These are phyloP conservation scores for Samia ricini DNA, from an alignment of 1,140 invertebrate genomes.

Conservation along the genomic window DNA sequence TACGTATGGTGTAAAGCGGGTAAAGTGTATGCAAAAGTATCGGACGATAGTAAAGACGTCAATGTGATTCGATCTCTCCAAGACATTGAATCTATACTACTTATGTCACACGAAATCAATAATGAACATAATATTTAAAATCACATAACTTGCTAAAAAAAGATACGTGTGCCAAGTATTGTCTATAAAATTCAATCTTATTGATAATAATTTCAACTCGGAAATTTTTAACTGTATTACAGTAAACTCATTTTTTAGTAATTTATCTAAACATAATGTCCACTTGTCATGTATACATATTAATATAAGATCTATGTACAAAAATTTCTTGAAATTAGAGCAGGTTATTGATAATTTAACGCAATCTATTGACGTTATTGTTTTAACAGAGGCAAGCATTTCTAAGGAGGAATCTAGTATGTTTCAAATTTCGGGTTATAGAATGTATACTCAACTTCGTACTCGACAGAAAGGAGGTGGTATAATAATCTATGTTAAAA, in stretches of 20 bases:
- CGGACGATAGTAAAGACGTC: slow-evolving; percentile 25
- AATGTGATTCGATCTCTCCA: slow-evolving; percentile 22
- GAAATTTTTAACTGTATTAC: slow-evolving; percentile 32
- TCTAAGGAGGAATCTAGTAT: slow-evolving; percentile 21
- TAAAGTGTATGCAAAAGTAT: slow-evolving; percentile 27
- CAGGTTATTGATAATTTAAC: slow-evolving; percentile 24
- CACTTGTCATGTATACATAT: slow-evolving; percentile 26
- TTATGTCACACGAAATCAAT: not conserved
- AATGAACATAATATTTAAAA: not conserved
- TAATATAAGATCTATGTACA: slow-evolving; percentile 32
- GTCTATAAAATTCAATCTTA: not conserved
- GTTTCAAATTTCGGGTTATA: slow-evolving; percentile 35
- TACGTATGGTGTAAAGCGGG: slow-evolving; percentile 39
- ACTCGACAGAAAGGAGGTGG: slow-evolving; percentile 30
- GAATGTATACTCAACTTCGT: slow-evolving; percentile 30
- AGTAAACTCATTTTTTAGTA: slow-evolving; percentile 17
- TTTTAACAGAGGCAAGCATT: slow-evolving; percentile 36
- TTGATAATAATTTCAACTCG: slow-evolving; percentile 14
- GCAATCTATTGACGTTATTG: slow-evolving; percentile 30
- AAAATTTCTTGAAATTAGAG: slow-evolving; percentile 27
- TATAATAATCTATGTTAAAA: slow-evolving; percentile 33
- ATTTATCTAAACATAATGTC: slow-evolving; percentile 16
- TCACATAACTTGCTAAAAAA: not conserved
- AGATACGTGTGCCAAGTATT: not conserved
- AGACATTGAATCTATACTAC: slow-evolving; percentile 17